phyloP scores from a whole-genome alignment of 53 echinoderm and acorn worm genomes.

The Echinarachnius parma region DNA sequence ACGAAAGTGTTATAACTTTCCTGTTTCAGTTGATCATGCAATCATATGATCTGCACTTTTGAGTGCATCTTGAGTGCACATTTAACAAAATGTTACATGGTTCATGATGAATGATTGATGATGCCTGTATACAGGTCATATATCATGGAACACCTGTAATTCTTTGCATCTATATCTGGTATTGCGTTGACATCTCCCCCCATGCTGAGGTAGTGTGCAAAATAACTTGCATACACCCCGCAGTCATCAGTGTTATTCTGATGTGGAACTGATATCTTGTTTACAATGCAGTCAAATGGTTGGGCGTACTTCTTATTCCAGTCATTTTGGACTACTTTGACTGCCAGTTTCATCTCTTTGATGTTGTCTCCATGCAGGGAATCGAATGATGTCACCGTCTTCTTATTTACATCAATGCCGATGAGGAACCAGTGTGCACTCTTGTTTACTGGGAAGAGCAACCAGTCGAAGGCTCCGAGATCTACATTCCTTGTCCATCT shows the following conservation, averaged over 20 bases:
- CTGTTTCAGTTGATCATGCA: too few relatives aligned
- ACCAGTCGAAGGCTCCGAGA: not conserved
- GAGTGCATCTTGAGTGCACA: too few relatives aligned
- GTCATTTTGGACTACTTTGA: not conserved
- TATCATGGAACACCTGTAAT: constrained; percentile 16
- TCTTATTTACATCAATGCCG: not conserved
- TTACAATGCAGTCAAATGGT: not conserved
- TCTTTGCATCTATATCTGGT: constrained; percentile 16
- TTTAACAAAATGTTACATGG: too few relatives aligned
- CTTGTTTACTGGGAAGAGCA: constrained; percentile 9
- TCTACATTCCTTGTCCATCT: too few relatives aligned
- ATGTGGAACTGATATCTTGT: not conserved
- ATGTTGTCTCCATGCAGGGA: too few relatives aligned
- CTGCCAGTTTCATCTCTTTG: constrained; percentile 17
- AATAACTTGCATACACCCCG: constrained; percentile 19
- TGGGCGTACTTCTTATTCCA: constrained; percentile 3
- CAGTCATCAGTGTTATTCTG: constrained; percentile 7
- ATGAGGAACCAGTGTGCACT: constrained; percentile 1
- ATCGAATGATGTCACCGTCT: not conserved
- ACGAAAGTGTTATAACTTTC: too few relatives aligned
- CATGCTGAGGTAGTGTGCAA: constrained; percentile 10
- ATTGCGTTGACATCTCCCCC: not conserved
- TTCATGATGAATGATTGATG: too few relatives aligned
- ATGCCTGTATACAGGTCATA: constrained; percentile 17
- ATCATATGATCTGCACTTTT: too few relatives aligned